Conservation (phyloP, 1,140 invertebrate genomes). For the Cyclina sinensis region DNA sequence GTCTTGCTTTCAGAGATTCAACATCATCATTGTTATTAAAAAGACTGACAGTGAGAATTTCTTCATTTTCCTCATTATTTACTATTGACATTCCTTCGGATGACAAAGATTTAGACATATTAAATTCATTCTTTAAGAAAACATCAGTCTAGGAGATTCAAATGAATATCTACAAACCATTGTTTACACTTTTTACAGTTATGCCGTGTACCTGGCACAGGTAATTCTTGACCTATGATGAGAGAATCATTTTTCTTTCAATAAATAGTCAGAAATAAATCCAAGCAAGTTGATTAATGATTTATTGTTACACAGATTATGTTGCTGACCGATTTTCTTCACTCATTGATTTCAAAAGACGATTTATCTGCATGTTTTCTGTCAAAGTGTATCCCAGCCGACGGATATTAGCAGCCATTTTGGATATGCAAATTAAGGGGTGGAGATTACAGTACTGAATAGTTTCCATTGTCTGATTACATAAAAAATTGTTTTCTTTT, state of each 20-base stretch:
- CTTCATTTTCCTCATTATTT: constrained; percentile 26
- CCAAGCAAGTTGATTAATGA: background rate
- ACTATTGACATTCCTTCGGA: background rate
- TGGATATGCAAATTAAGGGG: constrained; percentile 61
- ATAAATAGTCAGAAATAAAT: background rate
- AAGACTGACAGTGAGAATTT: constrained; percentile 49
- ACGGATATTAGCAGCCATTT: constrained; percentile 10
- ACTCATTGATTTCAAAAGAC: background rate
- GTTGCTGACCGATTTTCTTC: background rate
- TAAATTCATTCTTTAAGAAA: background rate
- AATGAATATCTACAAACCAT: background rate
- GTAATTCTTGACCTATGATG: background rate
- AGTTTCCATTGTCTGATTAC: background rate
- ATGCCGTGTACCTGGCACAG: constrained; percentile 4
- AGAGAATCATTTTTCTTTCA: too few relatives aligned
- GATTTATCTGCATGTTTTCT: background rate
- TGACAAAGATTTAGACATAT: constrained; percentile 48
- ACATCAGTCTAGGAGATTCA: background rate
- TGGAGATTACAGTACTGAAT: background rate
- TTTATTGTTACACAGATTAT: background rate
- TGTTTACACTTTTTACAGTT: constrained; percentile 26
- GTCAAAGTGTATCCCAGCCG: background rate
- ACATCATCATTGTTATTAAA: constrained; percentile 60
- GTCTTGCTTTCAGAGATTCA: constrained; percentile 50
- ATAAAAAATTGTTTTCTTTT: too few relatives aligned